Percentiles rank a stretch among this genome's conserved stretches.
These are phyloP conservation scores for Lepidonotus clava DNA, from an alignment of 2,888 invertebrate genomes.

Conservation along the genomic window DNA sequence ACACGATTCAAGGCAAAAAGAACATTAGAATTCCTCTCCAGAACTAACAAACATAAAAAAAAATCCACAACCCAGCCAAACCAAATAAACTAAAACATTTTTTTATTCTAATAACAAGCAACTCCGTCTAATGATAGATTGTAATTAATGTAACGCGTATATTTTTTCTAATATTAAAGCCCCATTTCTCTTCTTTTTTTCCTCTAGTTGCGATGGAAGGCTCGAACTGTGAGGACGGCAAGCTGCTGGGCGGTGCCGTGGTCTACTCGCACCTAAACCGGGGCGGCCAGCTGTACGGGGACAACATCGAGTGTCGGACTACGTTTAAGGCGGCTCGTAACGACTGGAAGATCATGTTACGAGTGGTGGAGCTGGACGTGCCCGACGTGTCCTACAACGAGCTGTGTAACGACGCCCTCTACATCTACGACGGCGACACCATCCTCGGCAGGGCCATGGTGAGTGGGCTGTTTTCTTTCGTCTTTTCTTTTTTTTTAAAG, in stretches of 20 bases:
- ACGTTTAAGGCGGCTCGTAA: constrained; percentile 73
- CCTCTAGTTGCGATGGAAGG: constrained; percentile 77
- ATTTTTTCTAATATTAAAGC: too few relatives aligned
- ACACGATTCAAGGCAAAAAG: too few relatives aligned
- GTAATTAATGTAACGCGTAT: too few relatives aligned
- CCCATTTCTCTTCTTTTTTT: not conserved
- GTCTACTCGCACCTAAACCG: constrained; percentile 74
- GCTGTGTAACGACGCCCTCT: constrained; percentile 78
- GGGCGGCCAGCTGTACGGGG: constrained; percentile 66
- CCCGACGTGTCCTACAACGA: constrained; percentile 68
- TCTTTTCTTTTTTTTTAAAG: too few relatives aligned
- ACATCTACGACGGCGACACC: constrained; percentile 74
- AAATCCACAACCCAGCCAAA: too few relatives aligned
- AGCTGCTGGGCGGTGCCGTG: constrained; percentile 74
- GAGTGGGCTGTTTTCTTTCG: too few relatives aligned
- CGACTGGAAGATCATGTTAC: constrained; percentile 75
- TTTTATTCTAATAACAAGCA: too few relatives aligned
- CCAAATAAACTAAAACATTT: too few relatives aligned
- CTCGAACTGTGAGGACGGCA: constrained; percentile 70
- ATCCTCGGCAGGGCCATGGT: constrained; percentile 74
- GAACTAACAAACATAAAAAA: too few relatives aligned
- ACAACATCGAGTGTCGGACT: constrained; percentile 73
- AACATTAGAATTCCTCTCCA: too few relatives aligned
- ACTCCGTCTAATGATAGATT: too few relatives aligned
- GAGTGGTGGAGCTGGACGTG: constrained; percentile 75